A percentile compares a stretch with the other conserved stretches of the same genome.
Conservation (phyloP, 2,113 vertebrate genomes). For the Petaurus breviceps region DNA sequence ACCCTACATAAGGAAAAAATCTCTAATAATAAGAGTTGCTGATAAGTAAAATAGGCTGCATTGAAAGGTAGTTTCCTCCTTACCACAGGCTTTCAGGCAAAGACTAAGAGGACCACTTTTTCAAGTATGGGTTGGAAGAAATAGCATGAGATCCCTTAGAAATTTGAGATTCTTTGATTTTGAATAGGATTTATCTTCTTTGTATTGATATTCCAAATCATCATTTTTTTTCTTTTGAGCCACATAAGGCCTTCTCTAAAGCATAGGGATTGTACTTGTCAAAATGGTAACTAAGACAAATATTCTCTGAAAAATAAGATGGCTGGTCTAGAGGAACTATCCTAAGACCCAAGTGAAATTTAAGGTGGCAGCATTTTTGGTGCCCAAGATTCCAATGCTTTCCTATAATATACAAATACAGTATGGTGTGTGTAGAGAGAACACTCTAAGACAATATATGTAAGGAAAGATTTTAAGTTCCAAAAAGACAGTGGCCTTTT, state of each 20-base stretch:
- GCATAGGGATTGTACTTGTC: neutral
- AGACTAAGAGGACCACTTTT: neutral
- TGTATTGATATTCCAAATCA: neutral
- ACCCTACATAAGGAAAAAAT: neutral
- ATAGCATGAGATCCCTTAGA: neutral
- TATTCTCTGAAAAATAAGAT: neutral
- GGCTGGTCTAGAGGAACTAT: neutral
- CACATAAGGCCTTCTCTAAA: neutral
- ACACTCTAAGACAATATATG: neutral
- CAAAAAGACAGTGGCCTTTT: neutral
- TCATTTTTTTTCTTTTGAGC: slow-evolving; percentile 12
- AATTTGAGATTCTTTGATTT: neutral
- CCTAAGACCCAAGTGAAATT: neutral
- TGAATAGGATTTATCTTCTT: neutral
- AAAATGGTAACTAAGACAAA: neutral
- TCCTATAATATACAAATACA: neutral
- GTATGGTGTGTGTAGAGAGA: neutral
- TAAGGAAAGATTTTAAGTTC: neutral
- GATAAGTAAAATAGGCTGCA: neutral
- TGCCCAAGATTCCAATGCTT: neutral
- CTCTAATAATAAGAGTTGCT: neutral
- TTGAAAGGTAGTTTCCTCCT: neutral
- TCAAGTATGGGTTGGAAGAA: neutral
- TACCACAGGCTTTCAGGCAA: neutral
- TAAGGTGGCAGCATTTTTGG: neutral